Percentiles rank a stretch among this genome's conserved stretches.
phyloP scores from a whole-genome alignment of 2,797 vertebrate species.

The Tarsius wallacei region DNA sequence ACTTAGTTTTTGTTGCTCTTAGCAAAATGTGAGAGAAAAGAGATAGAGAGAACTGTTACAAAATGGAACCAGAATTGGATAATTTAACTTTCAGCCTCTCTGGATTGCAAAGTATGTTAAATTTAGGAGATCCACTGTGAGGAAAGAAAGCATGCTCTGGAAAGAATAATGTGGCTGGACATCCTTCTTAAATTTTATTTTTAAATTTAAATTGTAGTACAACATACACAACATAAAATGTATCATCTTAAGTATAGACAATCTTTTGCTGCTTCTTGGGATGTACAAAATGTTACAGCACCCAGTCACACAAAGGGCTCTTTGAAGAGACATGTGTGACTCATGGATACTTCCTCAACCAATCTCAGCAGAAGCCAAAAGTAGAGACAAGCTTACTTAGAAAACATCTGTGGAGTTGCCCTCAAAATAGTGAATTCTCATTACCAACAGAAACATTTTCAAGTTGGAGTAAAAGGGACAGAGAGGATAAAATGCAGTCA shows the following conservation, averaged over 20 bases:
- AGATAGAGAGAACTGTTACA: not conserved
- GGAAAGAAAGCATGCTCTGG: not conserved
- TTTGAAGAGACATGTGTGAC: not conserved
- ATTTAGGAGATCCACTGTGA: not conserved
- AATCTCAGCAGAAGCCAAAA: not conserved
- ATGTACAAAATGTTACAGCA: not conserved
- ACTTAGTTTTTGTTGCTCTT: not conserved
- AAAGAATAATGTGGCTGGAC: not conserved
- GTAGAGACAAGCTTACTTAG: not conserved
- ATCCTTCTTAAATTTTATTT: not conserved
- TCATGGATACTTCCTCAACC: not conserved
- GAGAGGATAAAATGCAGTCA: not conserved
- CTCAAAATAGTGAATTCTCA: not conserved
- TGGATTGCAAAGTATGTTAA: not conserved
- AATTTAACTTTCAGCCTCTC: not conserved
- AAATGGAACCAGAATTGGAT: not conserved
- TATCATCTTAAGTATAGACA: not conserved
- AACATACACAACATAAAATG: not conserved
- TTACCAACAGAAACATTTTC: not conserved
- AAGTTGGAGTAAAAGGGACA: not conserved
- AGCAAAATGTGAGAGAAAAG: not conserved
- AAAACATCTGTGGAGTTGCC: not conserved
- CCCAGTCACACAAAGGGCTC: not conserved
- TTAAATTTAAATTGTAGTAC: not conserved
- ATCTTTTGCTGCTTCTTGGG: not conserved